Base-by-base conservation (phyloP, 1,140 invertebrate genomes). In the Mizuhopecten yessoensis region DNA sequence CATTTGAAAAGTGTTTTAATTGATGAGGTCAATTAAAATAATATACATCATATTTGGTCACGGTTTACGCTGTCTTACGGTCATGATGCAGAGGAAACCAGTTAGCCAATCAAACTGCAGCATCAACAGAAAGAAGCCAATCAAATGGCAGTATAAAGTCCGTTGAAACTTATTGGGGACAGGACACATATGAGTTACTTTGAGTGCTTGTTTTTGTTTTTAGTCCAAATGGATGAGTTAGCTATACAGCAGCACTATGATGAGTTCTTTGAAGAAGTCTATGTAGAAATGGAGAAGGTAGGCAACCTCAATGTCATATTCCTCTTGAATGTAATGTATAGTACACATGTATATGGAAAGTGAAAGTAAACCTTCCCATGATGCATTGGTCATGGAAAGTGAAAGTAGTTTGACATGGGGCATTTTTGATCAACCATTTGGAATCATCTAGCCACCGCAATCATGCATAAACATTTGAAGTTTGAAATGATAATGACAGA, bases 201-300 rank as follows among this genome's bases (percentile, higher is more conserved):
- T 86, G 45, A 88, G 88, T 92, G 87, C 34, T 92, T 90, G 33
- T 92, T 89, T 93, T 93, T 93, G 87, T 93, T 91, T 91, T 92
- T 93, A 95, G 95, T 95, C 93, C 94, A 95, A 94, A 95, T 95
- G 94, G 95, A 95, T 93, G 94, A 95, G 89, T 93, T 95, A 90
- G 94, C 99, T 97, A 99, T 99, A 98, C 99, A 99, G 96, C 98
- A 99, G 96, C 99, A 99, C 97, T 99, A 99, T 97, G 99, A 99
- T 96, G 99, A 99, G 95, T 99, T 99, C 96, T 99, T 99, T 97
- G 99, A 99, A 97, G 99, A 99, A 97, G 98, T 99, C 17, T 99
- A 99, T 97, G 98, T 99, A 5, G 99, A 99, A 97, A 98, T 99
- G 96, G 99, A 99, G 97, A 98, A 96, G 95, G 95, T 95, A 95